Base-by-base conservation (phyloP, 2,113 vertebrate species). In the Entelurus aequoreus region DNA sequence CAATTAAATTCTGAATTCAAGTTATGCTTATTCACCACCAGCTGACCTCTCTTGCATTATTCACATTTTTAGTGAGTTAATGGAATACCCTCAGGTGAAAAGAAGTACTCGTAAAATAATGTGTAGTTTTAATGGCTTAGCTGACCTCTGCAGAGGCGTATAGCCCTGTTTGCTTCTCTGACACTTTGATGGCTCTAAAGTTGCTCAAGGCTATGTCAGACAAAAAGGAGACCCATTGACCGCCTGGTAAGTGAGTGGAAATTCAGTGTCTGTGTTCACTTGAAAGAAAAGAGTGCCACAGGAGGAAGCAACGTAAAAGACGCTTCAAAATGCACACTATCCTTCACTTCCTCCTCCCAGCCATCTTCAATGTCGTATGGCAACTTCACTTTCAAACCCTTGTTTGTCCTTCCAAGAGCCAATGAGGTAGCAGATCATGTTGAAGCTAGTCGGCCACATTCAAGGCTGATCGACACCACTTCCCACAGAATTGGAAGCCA, bases 261-360 rank as follows among this genome's bases (percentile, higher is more conserved):
- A 76, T 59, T 46, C 52, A 55, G 62, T 65, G 60, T 66, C n/a
- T 67, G 49, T 66, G 37, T 14, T 79, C 63, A 51, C 46, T 77
- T 13, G 40, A 77, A 73, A 82, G 61, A 28, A 54, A 35, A 77
- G 15, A 47, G 12, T 28, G 56, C 72, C 66, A 52, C 50, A 4
- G 55, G 44, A 44, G 71, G 54, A 63, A 77, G 61, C 59, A 52
- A 69, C 65, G 72, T 37, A 57, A 76, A 66, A 60, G 35, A 35
- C 21, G 49, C 61, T 63, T 76, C 62, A 67, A 74, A 72, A 77
- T 62, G 46, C 37, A 76, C 74, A 72, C 62, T 60, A 66, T 67
- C 63, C 37, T 67, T 75, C 54, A 66, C 55, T 52, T 65, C 65
- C 21, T 55, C 62, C 63, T 54, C 38, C 12, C 12, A 56, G 79